Percentiles rank a stretch among this genome's conserved stretches.
phyloP scores from a whole-genome alignment of 1,140 invertebrate genomes.

The Hormaphis cornu region DNA sequence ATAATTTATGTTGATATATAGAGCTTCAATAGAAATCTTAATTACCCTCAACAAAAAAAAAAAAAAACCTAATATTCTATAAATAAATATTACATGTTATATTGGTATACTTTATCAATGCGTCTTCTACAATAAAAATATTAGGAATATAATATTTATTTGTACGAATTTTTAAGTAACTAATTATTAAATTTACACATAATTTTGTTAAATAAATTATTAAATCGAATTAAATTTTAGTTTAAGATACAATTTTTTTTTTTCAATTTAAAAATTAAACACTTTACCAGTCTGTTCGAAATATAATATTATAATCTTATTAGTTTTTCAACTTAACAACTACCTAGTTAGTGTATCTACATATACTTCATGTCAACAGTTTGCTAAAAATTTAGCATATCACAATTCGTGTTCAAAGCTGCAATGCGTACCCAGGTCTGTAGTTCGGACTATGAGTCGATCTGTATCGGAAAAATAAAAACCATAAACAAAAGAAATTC shows the following conservation, averaged over 20 bases:
- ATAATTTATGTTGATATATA: background rate
- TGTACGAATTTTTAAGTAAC: slow-evolving; percentile 16
- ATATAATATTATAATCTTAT: slow-evolving; percentile 11
- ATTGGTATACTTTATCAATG: background rate
- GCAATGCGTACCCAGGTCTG: slow-evolving; percentile 32
- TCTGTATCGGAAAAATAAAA: slow-evolving; percentile 29
- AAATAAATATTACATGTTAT: background rate
- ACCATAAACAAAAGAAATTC: slow-evolving; percentile 29
- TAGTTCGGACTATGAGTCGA: slow-evolving; percentile 29
- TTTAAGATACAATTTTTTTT: background rate
- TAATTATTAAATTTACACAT: slow-evolving; percentile 3
- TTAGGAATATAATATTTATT: slow-evolving; percentile 27
- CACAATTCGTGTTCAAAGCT: slow-evolving; percentile 30
- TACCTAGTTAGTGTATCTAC: slow-evolving; percentile 31
- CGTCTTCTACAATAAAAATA: slow-evolving; percentile 11
- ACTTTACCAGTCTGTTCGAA: slow-evolving; percentile 23
- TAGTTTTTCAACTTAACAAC: slow-evolving; percentile 19
- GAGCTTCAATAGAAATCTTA: background rate
- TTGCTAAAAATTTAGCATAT: slow-evolving; percentile 29
- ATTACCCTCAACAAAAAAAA: too few species aligned
- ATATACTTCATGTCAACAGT: slow-evolving; percentile 22
- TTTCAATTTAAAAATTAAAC: background rate
- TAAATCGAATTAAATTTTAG: background rate
- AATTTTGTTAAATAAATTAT: slow-evolving; percentile 2
- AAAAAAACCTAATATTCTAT: background rate